phyloP scores from a whole-genome alignment of 2,888 invertebrate species.

The Polydrusus pterygomalis region DNA sequence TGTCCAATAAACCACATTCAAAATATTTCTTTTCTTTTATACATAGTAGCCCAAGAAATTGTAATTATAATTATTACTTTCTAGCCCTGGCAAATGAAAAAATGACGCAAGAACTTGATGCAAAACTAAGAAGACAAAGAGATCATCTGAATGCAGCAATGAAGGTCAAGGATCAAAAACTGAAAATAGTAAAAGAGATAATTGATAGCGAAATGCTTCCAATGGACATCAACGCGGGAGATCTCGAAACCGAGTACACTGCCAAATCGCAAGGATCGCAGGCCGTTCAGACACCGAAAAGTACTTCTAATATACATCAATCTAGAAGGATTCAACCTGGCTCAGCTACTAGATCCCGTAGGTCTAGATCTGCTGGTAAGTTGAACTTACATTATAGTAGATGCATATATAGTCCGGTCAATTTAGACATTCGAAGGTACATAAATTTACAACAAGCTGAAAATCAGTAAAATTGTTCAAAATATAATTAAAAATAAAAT shows the following conservation, averaged over 20 bases:
- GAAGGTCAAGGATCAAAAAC: constrained; percentile 77
- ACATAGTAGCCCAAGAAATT: neutral
- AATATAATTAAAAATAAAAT: no score
- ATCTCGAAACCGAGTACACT: constrained; percentile 20
- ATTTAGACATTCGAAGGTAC: no score
- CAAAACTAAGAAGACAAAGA: constrained; percentile 76
- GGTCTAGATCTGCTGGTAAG: constrained; percentile 87
- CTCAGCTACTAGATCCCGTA: constrained; percentile 73
- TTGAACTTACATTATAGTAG: no score
- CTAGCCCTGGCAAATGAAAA: constrained; percentile 84
- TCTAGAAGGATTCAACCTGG: constrained; percentile 46
- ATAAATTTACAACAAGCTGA: no score
- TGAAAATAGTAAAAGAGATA: constrained; percentile 70
- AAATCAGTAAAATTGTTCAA: no score
- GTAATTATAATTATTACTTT: constrained; percentile 22
- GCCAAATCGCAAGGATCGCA: constrained; percentile 51
- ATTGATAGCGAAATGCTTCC: constrained; percentile 56
- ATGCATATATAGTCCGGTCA: no score
- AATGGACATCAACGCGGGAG: constrained; percentile 38
- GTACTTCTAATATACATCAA: constrained; percentile 31
- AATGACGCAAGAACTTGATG: constrained; percentile 81
- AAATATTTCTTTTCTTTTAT: no score
- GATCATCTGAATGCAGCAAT: constrained; percentile 74
- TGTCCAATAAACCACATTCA: no score
- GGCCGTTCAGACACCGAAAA: constrained; percentile 38